phyloP scores from a whole-genome alignment of 30 jellyfish, hydroid and myxozoan species.

The Aurelia aurita region DNA sequence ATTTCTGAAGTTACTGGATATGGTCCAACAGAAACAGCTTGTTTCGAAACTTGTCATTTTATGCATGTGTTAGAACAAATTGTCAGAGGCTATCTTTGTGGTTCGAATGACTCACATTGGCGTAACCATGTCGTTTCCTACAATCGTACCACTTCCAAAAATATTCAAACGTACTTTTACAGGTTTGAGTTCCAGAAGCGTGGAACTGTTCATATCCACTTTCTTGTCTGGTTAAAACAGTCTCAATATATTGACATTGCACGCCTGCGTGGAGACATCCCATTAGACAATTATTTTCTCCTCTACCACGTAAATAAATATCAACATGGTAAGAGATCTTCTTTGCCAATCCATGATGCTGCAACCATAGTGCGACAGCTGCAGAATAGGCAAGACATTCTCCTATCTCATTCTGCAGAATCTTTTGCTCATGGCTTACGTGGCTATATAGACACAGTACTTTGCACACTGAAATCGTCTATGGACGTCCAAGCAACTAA shows the following conservation, averaged over 20 bases:
- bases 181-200: conserved; percentile 53
- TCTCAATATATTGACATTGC: not conserved
- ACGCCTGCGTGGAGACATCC: not conserved
- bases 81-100: conserved; percentile 43
- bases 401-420: too few relatives aligned
- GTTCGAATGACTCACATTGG: conserved; percentile 21
- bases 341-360: not conserved
- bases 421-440: too few relatives aligned
- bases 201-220: conserved; percentile 13
- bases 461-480: not conserved
- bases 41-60: conserved; percentile 3
- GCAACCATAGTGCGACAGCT: not conserved
- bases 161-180: conserved; percentile 16
- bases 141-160: not conserved
- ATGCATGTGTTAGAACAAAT: conserved; percentile 26
- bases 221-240: conserved; percentile 8
- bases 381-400: not conserved
- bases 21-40: not conserved
- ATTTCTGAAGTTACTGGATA: not conserved
- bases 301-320: not conserved
- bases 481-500: conserved; percentile 43
- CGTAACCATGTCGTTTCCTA: conserved; percentile 6
- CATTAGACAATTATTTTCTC: not conserved
- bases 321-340: not conserved
- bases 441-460: too few relatives aligned